Evolutionary conservation across 1,140 invertebrate species (phyloP).

Genomic region (Trichonephila clavata): DNA sequence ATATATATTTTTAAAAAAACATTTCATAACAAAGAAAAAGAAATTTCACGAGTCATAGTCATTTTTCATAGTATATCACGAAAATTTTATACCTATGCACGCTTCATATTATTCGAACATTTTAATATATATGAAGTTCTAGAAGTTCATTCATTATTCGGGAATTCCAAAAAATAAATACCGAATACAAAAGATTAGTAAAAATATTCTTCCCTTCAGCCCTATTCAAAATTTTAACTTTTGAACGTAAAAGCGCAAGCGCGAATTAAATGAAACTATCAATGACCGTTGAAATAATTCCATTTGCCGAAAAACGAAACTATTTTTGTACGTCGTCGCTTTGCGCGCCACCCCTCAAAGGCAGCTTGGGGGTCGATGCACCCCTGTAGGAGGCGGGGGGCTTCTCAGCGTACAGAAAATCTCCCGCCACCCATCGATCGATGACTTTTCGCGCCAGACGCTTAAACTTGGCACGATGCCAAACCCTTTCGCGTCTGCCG

Average conservation of each 20-base stretch:
- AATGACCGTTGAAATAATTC: neutral
- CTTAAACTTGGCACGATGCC: slow-evolving; percentile 63
- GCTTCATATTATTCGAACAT: no score
- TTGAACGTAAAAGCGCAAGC: no score
- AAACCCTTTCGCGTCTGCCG: slow-evolving; percentile 48
- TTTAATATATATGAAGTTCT: no score
- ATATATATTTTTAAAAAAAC: no score
- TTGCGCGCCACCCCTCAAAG: neutral
- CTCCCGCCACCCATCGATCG: slow-evolving; percentile 73
- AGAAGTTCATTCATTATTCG: no score
- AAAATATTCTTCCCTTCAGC: no score
- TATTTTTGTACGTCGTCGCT: neutral
- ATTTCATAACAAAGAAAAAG: no score
- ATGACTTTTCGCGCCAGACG: slow-evolving; percentile 76
- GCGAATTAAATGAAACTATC: neutral
- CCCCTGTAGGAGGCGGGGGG: slow-evolving; percentile 31
- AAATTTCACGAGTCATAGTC: no score
- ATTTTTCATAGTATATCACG: no score
- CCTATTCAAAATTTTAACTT: no score
- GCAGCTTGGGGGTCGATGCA: slow-evolving; percentile 51
- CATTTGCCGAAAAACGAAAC: neutral
- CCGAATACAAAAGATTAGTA: no score
- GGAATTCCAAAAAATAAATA: no score
- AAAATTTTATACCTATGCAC: neutral
- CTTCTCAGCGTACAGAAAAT: neutral